A percentile compares a stretch with the other conserved stretches of the same genome.
Conservation (phyloP, 2,797 vertebrate species). For the Accipiter fasciatus region DNA sequence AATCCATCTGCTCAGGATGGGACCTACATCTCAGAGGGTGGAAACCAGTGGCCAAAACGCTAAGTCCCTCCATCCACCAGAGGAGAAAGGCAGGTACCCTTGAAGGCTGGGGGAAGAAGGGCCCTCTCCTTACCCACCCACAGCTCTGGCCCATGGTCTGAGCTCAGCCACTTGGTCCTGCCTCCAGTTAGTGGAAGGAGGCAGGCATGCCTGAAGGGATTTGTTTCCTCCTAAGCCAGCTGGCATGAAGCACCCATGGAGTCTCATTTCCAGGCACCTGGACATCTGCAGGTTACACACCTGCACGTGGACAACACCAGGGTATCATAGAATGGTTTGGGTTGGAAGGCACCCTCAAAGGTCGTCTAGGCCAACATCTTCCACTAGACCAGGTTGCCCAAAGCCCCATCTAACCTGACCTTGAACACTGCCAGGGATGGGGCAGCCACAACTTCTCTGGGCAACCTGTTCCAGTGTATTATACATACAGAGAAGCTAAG, state of each 20-base stretch:
- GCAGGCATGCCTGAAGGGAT: background rate
- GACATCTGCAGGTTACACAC: background rate
- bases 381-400: background rate
- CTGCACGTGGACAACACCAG: accelerated
- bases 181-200: background rate
- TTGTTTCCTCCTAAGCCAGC: background rate
- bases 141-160: background rate
- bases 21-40: background rate
- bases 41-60: background rate
- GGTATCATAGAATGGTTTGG: background rate
- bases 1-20: background rate
- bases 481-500: background rate
- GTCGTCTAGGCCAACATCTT: background rate
- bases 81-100: background rate
- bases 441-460: background rate
- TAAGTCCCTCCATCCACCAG: background rate
- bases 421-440: background rate
- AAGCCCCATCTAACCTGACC: background rate
- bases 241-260: background rate
- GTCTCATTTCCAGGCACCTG: background rate
- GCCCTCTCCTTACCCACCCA: background rate
- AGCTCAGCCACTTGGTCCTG: background rate
- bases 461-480: background rate
- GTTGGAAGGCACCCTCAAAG: background rate
- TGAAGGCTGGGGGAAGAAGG: background rate